Percentiles rank a stretch among this genome's conserved stretches.
Conservation (phyloP, 2,113 vertebrate genomes). For the Rhombomys opimus region DNA sequence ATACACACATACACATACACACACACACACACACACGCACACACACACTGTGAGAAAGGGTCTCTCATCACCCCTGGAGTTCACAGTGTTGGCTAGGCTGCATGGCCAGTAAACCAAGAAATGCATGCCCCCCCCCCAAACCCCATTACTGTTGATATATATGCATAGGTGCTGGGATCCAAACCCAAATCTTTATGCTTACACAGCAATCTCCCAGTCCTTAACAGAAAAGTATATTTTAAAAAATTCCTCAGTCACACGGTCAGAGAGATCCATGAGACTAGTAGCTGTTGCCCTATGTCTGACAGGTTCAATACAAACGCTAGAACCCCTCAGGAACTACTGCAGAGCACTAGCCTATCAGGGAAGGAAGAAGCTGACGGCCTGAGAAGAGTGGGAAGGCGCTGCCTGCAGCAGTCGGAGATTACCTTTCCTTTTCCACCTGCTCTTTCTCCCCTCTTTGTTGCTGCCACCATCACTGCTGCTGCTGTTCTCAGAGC, state of each 20-base stretch:
- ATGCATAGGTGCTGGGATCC: background rate
- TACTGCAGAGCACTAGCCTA: background rate
- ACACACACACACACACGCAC: background rate
- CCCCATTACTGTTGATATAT: background rate
- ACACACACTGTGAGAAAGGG: background rate
- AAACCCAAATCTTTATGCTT: background rate
- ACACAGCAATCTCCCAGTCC: background rate
- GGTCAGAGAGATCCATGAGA: background rate
- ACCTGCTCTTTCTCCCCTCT: conserved; percentile 91
- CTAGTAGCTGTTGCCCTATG: background rate
- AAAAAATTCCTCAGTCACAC: background rate
- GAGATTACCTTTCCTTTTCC: conserved; percentile 94
- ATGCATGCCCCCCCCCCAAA: no score
- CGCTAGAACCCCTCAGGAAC: background rate
- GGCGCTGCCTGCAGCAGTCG: background rate
- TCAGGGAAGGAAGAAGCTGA: background rate
- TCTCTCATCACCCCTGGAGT: background rate
- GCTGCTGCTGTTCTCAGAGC: conserved; percentile 89
- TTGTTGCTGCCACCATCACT: conserved; percentile 86
- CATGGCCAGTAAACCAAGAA: background rate
- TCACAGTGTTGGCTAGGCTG: background rate
- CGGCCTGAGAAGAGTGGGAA: background rate
- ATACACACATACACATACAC: background rate
- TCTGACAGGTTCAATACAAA: background rate
- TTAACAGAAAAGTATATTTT: background rate